Conservation (phyloP, 2,797 vertebrate genomes). For the Clarias laeviceps region DNA sequence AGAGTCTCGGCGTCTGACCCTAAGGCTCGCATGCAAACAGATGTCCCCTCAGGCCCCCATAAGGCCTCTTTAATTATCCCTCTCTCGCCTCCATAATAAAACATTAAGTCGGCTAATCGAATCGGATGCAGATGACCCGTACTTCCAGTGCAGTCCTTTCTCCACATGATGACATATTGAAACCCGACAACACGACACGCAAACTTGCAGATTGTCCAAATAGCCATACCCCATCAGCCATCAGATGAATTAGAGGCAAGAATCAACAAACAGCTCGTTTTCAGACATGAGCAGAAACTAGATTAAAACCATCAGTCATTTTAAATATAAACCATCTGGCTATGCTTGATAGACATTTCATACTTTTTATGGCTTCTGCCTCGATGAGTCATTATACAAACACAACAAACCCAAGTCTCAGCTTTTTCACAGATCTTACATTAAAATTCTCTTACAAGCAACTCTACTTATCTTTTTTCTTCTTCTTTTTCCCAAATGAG, state of each 20-base stretch:
- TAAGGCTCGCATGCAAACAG: conserved; percentile 74
- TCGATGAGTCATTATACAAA: conserved; percentile 46
- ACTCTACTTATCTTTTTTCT: background rate
- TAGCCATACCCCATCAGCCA: conserved; percentile 49
- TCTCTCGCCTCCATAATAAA: conserved; percentile 61
- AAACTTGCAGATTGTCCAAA: conserved; percentile 44
- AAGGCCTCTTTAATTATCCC: conserved; percentile 65
- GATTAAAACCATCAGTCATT: conserved; percentile 51
- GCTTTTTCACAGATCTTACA: conserved; percentile 24
- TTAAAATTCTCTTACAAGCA: conserved; percentile 24
- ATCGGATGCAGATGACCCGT: conserved; percentile 59
- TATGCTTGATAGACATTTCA: conserved; percentile 47
- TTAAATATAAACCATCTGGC: conserved; percentile 56
- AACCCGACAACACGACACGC: conserved; percentile 19
- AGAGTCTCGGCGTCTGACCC: conserved; percentile 54
- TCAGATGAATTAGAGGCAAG: conserved; percentile 44
- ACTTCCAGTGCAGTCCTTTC: conserved; percentile 47
- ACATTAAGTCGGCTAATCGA: conserved; percentile 64
- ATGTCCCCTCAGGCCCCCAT: conserved; percentile 69
- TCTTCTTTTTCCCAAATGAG: background rate
- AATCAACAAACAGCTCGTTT: conserved; percentile 55
- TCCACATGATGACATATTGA: conserved; percentile 44
- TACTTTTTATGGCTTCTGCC: conserved; percentile 48
- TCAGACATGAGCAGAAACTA: conserved; percentile 53
- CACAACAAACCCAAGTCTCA: conserved; percentile 27